A percentile compares a stretch with the other conserved stretches of the same genome.
Evolutionary conservation across 1,140 invertebrate genomes (phyloP).

Genomic region (Eriocheir sinensis): DNA sequence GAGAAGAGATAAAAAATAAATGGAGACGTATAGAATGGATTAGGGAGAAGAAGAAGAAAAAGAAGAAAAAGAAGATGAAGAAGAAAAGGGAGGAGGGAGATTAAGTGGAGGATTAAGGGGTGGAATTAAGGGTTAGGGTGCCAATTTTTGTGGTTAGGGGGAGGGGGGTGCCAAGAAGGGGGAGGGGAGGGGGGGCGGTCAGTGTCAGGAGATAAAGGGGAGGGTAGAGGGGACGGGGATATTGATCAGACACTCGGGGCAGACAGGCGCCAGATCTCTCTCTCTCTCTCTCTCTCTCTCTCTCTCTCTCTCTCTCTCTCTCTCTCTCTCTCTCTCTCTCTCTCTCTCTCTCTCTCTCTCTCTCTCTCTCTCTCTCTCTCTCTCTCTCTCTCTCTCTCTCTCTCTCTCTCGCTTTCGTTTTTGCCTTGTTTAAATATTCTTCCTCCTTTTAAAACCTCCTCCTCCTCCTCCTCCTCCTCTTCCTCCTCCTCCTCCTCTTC

Average conservation of each 20-base stretch:
- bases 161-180: neutral
- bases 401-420: no score
- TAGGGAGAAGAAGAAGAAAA: no score
- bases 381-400: neutral
- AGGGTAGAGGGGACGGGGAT: neutral
- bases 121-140: neutral
- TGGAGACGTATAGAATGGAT: no score
- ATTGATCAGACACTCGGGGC: neutral
- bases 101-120: neutral
- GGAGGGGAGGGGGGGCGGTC: neutral
- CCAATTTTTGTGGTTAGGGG: neutral
- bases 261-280: neutral
- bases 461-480: neutral
- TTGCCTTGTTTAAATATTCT: neutral
- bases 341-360: no score
- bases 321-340: constrained; percentile 20
- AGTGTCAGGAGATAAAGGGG: neutral
- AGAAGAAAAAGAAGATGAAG: no score
- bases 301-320: neutral
- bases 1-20: no score
- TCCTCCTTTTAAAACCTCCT: no score
- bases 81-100: no score
- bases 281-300: neutral
- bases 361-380: no score
- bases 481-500: neutral